Base-by-base conservation (phyloP, 1,140 invertebrate genomes). In the Ridgeia piscesae region DNA sequence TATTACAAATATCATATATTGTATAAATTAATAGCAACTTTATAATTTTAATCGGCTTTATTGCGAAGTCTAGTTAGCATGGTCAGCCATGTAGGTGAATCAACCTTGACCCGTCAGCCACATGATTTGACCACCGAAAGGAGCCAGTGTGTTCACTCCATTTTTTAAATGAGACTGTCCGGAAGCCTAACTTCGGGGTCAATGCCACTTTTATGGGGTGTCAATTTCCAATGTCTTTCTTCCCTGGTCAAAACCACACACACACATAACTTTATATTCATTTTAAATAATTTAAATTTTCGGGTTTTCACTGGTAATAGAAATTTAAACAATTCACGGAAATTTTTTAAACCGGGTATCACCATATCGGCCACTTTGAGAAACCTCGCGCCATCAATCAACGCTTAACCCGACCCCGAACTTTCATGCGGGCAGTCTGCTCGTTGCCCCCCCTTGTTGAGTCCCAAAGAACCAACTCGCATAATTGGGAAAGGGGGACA, bases 161-260 rank as follows among this genome's bases (percentile, higher is more conserved):
- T 97, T 94, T 96, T 96, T 92, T 96, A 94, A 91, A 98, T 97
- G 92, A 96, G 94, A 17, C 96, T 94, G 96, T 99, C 99, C 0
- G 98, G 97, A 91, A 98, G 48, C 99, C 97, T 93, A 99, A 96
- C 89, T 97, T 97, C 98, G 33, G 97, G 98, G 0, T 99, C 98
- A 89, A 99, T 97, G 31, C 98, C 99, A 48, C 99, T 99, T 96
- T 99, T 99, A 96, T 99, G 99, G 95, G 92, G 99, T 97, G n/a
- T 97, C 97, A 6, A 99, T 98, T 97, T 93, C 98, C 98, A 89
- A 99, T 97, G 96, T 99, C 98, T 93, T 97, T 95, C 93, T 97
- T 98, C 0, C 95, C 95, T 95, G 91, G 33, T 94, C 58, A 93
- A 35, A 6, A 90, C 9, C n/a, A 90, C 6, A 77, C 8, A 77